A percentile compares a stretch with the other conserved stretches of the same genome.
These are phyloP conservation scores for Synanceia verrucosa DNA, from an alignment of 2,797 vertebrate species.

Conservation along the genomic window DNA sequence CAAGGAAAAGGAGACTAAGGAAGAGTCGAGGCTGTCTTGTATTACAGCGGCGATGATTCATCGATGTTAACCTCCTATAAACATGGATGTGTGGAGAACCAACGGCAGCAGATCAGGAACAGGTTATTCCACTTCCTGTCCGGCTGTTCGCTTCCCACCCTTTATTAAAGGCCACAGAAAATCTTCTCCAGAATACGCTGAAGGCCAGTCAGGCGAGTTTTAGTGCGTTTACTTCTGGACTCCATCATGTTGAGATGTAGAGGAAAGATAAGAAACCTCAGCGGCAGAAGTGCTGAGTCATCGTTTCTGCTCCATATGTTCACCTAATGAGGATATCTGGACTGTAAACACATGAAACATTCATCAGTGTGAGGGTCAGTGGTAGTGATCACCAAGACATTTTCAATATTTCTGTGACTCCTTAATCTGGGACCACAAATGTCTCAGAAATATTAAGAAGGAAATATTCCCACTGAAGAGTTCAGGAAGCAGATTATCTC, in stretches of 20 bases:
- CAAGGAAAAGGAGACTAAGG: not conserved
- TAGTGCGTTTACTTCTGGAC: not conserved
- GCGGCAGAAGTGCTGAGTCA: conserved; percentile 53
- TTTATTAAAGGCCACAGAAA: conserved; percentile 13
- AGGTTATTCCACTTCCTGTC: not conserved
- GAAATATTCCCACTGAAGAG: too few species aligned
- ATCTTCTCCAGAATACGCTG: conserved; percentile 1
- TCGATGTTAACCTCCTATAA: not conserved
- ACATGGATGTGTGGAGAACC: not conserved
- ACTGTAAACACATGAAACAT: too few species aligned
- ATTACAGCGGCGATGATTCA: not conserved
- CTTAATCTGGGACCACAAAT: too few species aligned
- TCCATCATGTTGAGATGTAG: conserved; percentile 7
- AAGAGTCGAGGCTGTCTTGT: not conserved
- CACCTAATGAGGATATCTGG: too few species aligned
- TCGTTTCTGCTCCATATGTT: conserved; percentile 47
- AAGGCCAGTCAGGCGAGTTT: conserved; percentile 19
- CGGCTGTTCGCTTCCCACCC: not conserved
- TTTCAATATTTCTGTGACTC: too few species aligned
- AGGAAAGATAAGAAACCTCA: conserved; percentile 19
- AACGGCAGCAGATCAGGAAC: not conserved
- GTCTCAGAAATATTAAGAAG: too few species aligned
- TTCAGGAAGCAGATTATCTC: not conserved
- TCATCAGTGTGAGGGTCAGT: too few species aligned
- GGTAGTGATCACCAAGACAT: too few species aligned